Base-by-base conservation (phyloP, 2,113 vertebrate species). In the Uropsilus gracilis region DNA sequence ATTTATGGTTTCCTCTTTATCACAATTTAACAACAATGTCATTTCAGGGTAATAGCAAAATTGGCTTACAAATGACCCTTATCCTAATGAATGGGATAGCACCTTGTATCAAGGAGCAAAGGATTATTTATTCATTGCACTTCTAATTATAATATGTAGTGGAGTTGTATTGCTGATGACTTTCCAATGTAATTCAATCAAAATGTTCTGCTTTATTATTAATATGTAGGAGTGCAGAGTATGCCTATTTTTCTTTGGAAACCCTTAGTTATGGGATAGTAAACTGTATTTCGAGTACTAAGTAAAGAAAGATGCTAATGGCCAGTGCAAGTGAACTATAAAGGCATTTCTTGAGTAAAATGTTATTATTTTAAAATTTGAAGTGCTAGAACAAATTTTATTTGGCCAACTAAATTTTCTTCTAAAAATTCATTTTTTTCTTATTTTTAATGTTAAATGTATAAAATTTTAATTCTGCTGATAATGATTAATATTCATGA, bases 1-100 rank as follows among this genome's bases (percentile, higher is more conserved):
- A 78, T 95, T 96, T 97, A 86, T 73, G 0, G 0, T 71, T 96
- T 77, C 86, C 37, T 82, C 20, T 50, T 93, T 97, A 96, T 97
- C 78, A 84, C 71, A 57, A 42, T 92, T 95, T 72, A 91, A 69
- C 34, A 92, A 90, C 94, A 83, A 32, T 83, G 9, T 82, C 73
- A 3, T 94, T 89, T 90, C 48, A 90, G 68, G 42, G 46, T 88
- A 80, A 42, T 86, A 68, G 46, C 12, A 90, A 46, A 94, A 85
- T 84, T 97, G 42, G 55, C 94, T 85, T 90, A 92, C 28, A 94
- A 89, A 75, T 69, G 26, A 94, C 42, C 39, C 17, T 63, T 77
- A 9, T 48, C 24, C 1, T 92, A 90, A 53, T 95, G 48, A 72
- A 83, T 55, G 5, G 5, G 90, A 14, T 0, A 72, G 14, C 48